phyloP scores from a whole-genome alignment of 1,140 invertebrate species.

The Drosophila punjabiensis region DNA sequence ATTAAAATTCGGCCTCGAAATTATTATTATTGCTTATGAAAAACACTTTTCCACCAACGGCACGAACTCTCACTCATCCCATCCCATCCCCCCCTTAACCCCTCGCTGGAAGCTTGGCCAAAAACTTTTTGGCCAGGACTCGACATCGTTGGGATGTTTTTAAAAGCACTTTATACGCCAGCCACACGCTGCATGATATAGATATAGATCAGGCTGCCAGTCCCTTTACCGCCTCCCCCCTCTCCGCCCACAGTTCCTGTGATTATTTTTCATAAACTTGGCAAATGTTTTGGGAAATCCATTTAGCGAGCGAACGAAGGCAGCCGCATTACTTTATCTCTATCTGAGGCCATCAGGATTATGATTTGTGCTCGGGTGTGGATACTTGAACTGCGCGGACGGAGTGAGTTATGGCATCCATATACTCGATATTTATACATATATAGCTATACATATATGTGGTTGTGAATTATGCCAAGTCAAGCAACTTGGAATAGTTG shows the following conservation, averaged over 20 bases:
- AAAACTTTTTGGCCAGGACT: slow-evolving; percentile 55
- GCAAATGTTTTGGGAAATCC: slow-evolving; percentile 78
- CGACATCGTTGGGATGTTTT: slow-evolving; percentile 67
- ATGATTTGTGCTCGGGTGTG: slow-evolving; percentile 68
- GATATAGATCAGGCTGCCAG: slow-evolving; percentile 39
- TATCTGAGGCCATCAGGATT: slow-evolving; percentile 68
- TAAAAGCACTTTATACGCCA: slow-evolving; percentile 81
- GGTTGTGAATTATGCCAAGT: slow-evolving; percentile 49
- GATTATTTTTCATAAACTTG: slow-evolving; percentile 83
- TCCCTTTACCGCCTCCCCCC: neutral
- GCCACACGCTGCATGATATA: slow-evolving; percentile 51
- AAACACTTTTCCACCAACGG: slow-evolving; percentile 65
- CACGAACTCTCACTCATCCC: slow-evolving; percentile 19
- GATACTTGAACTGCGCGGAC: slow-evolving; percentile 24
- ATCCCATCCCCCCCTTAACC: neutral
- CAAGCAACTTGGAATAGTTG: slow-evolving; percentile 56
- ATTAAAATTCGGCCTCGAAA: slow-evolving; percentile 81
- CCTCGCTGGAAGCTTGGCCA: slow-evolving; percentile 25
- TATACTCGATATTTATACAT: neutral
- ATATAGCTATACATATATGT: slow-evolving; percentile 18
- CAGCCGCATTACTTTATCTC: slow-evolving; percentile 80
- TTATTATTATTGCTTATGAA: slow-evolving; percentile 82
- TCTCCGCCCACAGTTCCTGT: slow-evolving; percentile 34
- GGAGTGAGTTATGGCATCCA: slow-evolving; percentile 41
- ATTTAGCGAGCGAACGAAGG: slow-evolving; percentile 63